phyloP scores from a whole-genome alignment of 1,140 invertebrate species.

The Danaus plexippus region DNA sequence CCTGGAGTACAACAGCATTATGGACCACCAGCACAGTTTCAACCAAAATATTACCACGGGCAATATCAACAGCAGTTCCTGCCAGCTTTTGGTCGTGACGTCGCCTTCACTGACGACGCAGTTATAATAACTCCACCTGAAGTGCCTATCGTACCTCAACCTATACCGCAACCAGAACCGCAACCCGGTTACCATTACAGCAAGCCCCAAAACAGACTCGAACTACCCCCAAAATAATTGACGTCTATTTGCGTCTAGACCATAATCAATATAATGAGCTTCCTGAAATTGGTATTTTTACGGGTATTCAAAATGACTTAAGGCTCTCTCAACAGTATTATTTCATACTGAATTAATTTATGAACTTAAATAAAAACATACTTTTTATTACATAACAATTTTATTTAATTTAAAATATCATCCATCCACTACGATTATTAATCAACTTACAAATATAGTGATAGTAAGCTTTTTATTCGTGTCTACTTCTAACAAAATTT shows the following conservation, averaged over 20 bases:
- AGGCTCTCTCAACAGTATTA: constrained; percentile 18
- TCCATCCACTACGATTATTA: background rate
- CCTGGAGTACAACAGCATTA: constrained; percentile 29
- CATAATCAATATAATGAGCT: background rate
- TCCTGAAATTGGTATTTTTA: constrained; percentile 4
- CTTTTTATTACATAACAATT: too few relatives aligned
- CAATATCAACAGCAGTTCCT: constrained; percentile 27
- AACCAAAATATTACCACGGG: constrained; percentile 29
- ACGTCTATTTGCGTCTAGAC: background rate
- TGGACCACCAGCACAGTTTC: constrained; percentile 15
- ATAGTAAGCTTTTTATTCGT: too few relatives aligned
- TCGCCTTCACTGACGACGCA: constrained; percentile 57
- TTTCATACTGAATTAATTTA: constrained; percentile 10
- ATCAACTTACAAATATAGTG: background rate
- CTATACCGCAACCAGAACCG: constrained; percentile 19
- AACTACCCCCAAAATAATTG: constrained; percentile 43
- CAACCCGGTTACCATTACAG: constrained; percentile 56
- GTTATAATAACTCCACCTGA: constrained; percentile 58
- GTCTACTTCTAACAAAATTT: too few relatives aligned
- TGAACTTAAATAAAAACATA: constrained; percentile 4
- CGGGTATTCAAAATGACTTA: constrained; percentile 9
- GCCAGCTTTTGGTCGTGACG: constrained; percentile 42
- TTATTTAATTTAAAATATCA: too few relatives aligned
- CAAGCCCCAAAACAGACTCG: constrained; percentile 50
- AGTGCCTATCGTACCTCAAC: constrained; percentile 33